These are phyloP conservation scores for Stenichneumon culpator DNA, from an alignment of 2,888 invertebrate species.

Conservation along the genomic window DNA sequence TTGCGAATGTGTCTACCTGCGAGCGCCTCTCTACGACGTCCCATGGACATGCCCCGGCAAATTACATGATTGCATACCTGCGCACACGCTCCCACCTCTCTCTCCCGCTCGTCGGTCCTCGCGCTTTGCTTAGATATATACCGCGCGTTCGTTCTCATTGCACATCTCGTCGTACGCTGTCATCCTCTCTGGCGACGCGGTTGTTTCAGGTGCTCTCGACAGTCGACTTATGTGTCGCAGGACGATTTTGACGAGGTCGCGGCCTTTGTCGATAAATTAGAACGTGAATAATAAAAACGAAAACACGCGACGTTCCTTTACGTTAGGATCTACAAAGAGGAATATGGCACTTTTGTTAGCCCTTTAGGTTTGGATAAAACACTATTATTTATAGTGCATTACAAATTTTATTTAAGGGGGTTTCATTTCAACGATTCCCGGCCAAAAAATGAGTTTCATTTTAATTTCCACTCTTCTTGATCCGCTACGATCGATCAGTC, in stretches of 20 bases:
- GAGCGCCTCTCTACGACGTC: conserved; percentile 66
- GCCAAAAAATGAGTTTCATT: too few relatives aligned
- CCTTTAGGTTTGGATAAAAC: neutral
- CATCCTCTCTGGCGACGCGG: neutral
- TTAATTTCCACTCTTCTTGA: neutral
- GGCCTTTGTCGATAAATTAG: neutral
- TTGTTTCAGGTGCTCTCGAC: neutral
- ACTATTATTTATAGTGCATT: neutral
- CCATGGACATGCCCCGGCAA: conserved; percentile 70
- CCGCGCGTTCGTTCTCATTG: conserved; percentile 57
- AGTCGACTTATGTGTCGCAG: neutral
- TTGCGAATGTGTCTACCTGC: conserved; percentile 70
- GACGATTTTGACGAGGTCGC: neutral
- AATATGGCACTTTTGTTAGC: neutral
- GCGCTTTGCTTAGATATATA: conserved; percentile 67
- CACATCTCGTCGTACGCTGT: conserved; percentile 41
- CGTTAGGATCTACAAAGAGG: neutral
- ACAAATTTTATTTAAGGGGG: too few relatives aligned
- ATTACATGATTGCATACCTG: conserved; percentile 79
- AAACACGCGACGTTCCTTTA: neutral
- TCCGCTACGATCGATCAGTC: too few relatives aligned
- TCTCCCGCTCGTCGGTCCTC: conserved; percentile 50
- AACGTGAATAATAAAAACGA: neutral
- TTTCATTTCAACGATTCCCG: too few relatives aligned
- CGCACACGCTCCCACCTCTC: conserved; percentile 67